Evolutionary conservation across 1,140 invertebrate genomes (phyloP).

Genomic region (Ctenoplectra terminalis): DNA sequence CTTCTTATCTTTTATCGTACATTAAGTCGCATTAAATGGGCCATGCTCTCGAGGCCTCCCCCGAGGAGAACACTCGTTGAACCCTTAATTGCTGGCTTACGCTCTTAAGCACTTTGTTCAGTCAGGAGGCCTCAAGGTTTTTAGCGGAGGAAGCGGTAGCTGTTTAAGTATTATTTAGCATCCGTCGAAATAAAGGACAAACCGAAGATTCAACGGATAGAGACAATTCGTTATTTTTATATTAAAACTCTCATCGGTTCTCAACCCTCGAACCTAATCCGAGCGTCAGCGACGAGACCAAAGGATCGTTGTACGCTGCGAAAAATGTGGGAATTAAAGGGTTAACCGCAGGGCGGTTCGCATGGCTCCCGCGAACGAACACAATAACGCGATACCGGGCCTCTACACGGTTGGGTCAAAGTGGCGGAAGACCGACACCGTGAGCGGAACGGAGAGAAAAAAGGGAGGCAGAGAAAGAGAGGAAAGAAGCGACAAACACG

Average conservation of each 20-base stretch:
- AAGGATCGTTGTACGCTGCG: background rate
- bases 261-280: too few relatives aligned
- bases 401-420: slow-evolving; percentile 8
- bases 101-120: slow-evolving; percentile 10
- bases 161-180: background rate
- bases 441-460: background rate
- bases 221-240: too few relatives aligned
- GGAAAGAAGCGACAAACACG: background rate
- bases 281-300: background rate
- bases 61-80: slow-evolving; percentile 1
- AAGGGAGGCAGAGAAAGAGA: background rate
- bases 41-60: background rate
- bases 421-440: background rate
- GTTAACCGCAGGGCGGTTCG: slow-evolving; percentile 46
- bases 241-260: too few relatives aligned
- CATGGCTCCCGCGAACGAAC: slow-evolving; percentile 42
- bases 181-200: background rate
- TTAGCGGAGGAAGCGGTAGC: background rate
- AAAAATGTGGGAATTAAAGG: slow-evolving; percentile 41
- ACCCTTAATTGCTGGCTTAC: slow-evolving; percentile 31
- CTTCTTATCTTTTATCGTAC: slow-evolving; percentile 40
- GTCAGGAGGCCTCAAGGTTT: background rate
- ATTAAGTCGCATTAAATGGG: slow-evolving; percentile 45
- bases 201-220: background rate
- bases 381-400: slow-evolving; percentile 57